Evolutionary conservation across 2,888 invertebrate species (phyloP), one percentile per base, ranked within the genome.

Genomic region (Orthosia incerta): DNA sequence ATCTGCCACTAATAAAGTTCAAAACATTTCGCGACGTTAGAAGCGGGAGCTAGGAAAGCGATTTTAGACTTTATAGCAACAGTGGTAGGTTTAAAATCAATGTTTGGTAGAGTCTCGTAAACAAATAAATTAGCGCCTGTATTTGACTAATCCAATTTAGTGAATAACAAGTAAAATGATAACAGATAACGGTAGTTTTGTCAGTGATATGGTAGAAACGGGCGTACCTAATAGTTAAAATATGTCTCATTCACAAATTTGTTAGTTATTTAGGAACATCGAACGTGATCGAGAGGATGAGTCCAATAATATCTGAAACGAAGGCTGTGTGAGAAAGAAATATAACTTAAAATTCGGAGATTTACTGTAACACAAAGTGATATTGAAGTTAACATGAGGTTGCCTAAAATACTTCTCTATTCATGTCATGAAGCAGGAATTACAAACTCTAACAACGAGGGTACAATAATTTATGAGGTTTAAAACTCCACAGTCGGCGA

Each of bases 131-230:
- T 82, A 65, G 68, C 62, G 82, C 64, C 69, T 78, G 48, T 86
- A 75, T 85, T 85, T 86, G 86, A 82, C 74, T 84, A 86, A 84
- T 86, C 86, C 65, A 84, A 82, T 86, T 84, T 82, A 69, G 71
- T 80, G 69, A 76, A 80, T 86, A 78, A 78, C 76, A 76, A 80
- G 66, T 76, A 69, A 74, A 82, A 82, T 84, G 76, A 78, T 84
- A 84, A 80, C 66, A 63, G 71, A 73, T 78, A 80, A 67, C 71
- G 23, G 65, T 71, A 73, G 26, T 79, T 74, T 69, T 74, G 74
- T 71, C 48, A 0, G 45, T 48, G 50, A 51, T 61, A 55, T 45
- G 20, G 9, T 57, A 12, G 50, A 60, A 53, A 57, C 20, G 39
- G 12, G 57, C 31, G 9, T 39, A 39, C 39, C 9, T 23, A 18